phyloP scores from a whole-genome alignment of 2,888 invertebrate genomes.

The Choreutis nemorana region DNA sequence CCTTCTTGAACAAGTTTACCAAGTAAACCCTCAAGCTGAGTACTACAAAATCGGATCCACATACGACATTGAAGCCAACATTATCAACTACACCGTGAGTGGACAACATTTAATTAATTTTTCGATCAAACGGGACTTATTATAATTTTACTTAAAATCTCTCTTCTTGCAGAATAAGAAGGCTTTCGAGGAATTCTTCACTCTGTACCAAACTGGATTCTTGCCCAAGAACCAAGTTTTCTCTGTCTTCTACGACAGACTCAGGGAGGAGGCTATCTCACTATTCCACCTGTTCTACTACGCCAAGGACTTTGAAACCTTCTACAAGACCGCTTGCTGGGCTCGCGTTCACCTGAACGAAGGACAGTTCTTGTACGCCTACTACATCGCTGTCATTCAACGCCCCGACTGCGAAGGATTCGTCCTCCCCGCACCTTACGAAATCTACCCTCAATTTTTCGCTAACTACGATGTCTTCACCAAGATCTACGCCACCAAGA shows the following conservation, averaged over 20 bases:
- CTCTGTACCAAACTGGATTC: conserved; percentile 44
- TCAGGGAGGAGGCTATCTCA: conserved; percentile 54
- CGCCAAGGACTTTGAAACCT: conserved; percentile 68
- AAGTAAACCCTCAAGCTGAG: conserved; percentile 30
- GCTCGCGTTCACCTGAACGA: conserved; percentile 68
- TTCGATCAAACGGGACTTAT: conserved; percentile 13
- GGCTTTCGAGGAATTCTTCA: conserved; percentile 46
- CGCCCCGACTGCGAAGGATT: conserved; percentile 65
- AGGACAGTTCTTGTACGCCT: conserved; percentile 68
- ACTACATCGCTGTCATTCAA: conserved; percentile 67
- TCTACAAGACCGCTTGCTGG: conserved; percentile 66
- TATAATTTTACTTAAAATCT: conserved; percentile 6
- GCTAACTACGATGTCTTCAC: conserved; percentile 64
- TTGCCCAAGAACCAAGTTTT: conserved; percentile 55
- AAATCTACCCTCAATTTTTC: conserved; percentile 72
- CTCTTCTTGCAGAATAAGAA: conserved; percentile 46
- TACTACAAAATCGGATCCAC: conserved; percentile 37
- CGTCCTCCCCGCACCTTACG: conserved; percentile 72
- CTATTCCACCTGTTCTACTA: conserved; percentile 67
- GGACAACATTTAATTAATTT: background rate
- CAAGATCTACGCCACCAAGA: conserved; percentile 45
- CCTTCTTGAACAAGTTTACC: conserved; percentile 49
- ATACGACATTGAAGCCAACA: conserved; percentile 40
- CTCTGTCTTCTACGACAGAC: conserved; percentile 51
- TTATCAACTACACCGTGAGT: conserved; percentile 42